phyloP scores from a whole-genome alignment of 2,888 invertebrate genomes.

The Lapara coniferarum region DNA sequence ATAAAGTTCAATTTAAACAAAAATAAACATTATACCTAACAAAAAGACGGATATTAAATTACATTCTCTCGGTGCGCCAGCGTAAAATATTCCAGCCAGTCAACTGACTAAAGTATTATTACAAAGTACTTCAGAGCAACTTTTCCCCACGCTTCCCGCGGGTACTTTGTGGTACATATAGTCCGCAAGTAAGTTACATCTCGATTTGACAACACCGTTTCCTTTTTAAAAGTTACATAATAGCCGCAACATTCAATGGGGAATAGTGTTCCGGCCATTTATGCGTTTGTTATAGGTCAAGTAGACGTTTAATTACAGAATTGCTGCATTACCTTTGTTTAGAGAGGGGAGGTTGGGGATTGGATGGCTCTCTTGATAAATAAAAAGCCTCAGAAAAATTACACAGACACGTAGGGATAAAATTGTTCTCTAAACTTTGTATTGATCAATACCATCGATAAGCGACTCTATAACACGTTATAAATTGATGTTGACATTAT shows the following conservation, averaged over 20 bases:
- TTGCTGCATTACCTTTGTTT: no score
- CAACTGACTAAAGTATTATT: conserved; percentile 2
- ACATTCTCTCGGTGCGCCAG: neutral
- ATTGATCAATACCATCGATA: no score
- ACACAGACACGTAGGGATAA: no score
- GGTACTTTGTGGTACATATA: conserved; percentile 37
- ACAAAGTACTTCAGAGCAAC: conserved; percentile 1
- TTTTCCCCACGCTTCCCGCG: conserved; percentile 31
- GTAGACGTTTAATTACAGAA: no score
- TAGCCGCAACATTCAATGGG: conserved; percentile 8
- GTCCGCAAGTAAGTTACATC: conserved; percentile 31
- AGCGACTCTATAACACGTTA: no score
- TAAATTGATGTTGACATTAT: no score
- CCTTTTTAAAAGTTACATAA: conserved; percentile 35
- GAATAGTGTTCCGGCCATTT: neutral
- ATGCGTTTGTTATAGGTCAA: neutral
- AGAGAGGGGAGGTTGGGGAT: no score
- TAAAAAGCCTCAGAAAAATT: no score
- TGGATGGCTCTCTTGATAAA: no score
- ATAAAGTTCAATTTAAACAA: no score
- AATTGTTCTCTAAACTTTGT: no score
- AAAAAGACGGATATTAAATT: conserved; percentile 1
- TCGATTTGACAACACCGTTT: conserved; percentile 31
- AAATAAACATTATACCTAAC: neutral
- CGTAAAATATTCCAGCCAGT: conserved; percentile 1